Evolutionary conservation across 1,140 invertebrate species (phyloP).

Genomic region (Musca domestica): DNA sequence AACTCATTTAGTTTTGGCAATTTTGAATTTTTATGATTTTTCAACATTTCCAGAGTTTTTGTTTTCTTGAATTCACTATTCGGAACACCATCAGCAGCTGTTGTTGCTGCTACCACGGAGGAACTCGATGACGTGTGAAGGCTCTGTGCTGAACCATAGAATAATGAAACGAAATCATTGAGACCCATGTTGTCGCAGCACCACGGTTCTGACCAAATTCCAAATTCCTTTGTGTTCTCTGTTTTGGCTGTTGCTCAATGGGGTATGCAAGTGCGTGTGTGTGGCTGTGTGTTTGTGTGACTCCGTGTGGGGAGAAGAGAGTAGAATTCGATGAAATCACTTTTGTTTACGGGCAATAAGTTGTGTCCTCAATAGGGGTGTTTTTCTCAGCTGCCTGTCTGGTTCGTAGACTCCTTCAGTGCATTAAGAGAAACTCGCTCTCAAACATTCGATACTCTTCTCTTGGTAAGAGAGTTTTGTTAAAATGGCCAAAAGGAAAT

Average conservation of each 20-base stretch:
- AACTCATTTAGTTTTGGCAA: conserved; percentile 45
- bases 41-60: conserved; percentile 44
- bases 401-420: too few relatives aligned
- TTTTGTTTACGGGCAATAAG: background rate
- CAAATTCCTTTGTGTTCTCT: conserved; percentile 2
- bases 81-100: conserved; percentile 13
- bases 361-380: too few relatives aligned
- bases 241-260: background rate
- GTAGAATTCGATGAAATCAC: background rate
- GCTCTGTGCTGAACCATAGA: conserved; percentile 51
- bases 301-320: background rate
- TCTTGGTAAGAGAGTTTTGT: too few relatives aligned
- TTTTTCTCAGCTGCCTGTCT: too few relatives aligned
- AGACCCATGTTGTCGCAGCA: conserved; percentile 38
- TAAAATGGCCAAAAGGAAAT: too few relatives aligned
- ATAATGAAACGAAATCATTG: conserved; percentile 50
- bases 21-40: conserved; percentile 52
- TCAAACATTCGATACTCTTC: too few relatives aligned
- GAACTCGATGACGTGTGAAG: conserved; percentile 31
- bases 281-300: conserved; percentile 4
- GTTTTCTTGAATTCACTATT: background rate
- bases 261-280: background rate
- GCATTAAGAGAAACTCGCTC: too few relatives aligned
- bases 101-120: conserved; percentile 10
- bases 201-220: background rate